Evolutionary conservation across 2,888 invertebrate genomes (phyloP).

Genomic region (Heliconius cydno): DNA sequence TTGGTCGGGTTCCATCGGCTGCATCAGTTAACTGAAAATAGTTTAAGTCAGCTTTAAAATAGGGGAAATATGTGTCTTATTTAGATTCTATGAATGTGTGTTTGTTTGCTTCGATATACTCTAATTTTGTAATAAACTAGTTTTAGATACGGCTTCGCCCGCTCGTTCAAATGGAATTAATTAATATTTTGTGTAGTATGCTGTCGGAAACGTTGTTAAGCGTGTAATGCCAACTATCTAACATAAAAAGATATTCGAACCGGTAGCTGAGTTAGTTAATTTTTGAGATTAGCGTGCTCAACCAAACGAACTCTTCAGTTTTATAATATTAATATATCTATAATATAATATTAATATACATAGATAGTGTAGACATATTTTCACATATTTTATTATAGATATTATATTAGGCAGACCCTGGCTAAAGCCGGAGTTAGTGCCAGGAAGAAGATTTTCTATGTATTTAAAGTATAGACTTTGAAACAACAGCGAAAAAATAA

Average conservation of each 20-base stretch:
- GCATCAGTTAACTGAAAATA: slow-evolving; percentile 8
- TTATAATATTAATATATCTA: too few species aligned
- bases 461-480: too few species aligned
- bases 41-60: not conserved
- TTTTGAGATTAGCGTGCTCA: not conserved
- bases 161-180: too few species aligned
- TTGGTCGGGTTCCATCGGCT: slow-evolving; percentile 24
- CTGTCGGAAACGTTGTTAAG: not conserved
- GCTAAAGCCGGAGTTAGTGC: too few species aligned
- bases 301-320: not conserved
- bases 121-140: not conserved
- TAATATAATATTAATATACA: too few species aligned
- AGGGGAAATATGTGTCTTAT: not conserved
- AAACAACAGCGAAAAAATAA: not conserved
- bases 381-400: too few species aligned
- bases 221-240: not conserved
- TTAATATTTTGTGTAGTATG: not conserved
- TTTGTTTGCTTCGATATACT: not conserved
- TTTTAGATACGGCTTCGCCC: too few species aligned
- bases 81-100: not conserved
- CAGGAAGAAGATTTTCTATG: too few species aligned
- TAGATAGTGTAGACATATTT: too few species aligned
- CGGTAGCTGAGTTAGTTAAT: not conserved
- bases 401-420: too few species aligned
- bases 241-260: not conserved